Percentiles rank a stretch among this genome's conserved stretches.
Conservation (phyloP, 2,888 invertebrate genomes). For the Eristalis arbustorum region DNA sequence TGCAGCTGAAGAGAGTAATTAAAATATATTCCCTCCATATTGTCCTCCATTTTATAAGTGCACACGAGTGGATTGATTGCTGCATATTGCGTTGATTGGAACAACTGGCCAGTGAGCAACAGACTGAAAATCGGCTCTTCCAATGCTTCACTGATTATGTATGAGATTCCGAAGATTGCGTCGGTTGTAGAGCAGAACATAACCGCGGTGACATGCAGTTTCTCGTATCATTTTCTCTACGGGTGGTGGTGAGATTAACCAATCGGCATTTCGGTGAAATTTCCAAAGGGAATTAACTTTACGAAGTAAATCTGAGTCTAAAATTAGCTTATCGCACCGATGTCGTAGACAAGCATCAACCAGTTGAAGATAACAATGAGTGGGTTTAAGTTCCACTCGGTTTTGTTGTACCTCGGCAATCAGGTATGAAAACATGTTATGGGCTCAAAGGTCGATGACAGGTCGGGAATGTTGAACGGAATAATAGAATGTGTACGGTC, state of each 20-base stretch:
- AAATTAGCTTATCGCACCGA: neutral
- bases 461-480: neutral
- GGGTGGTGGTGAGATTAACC: neutral
- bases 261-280: neutral
- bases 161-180: neutral
- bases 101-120: neutral
- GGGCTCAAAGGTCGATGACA: neutral
- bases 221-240: neutral
- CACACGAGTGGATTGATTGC: neutral
- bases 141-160: neutral
- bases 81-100: neutral
- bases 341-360: neutral
- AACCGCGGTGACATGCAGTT: neutral
- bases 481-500: too few species aligned
- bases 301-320: neutral
- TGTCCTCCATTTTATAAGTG: neutral
- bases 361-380: neutral
- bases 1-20: conserved; percentile 89
- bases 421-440: neutral
- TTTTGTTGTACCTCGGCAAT: neutral
- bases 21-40: neutral
- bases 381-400: neutral
- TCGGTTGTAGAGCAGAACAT: neutral
- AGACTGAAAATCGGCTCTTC: neutral
- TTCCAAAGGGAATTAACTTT: neutral